Evolutionary conservation across 1,140 invertebrate genomes (phyloP), one percentile per base, ranked within the genome.

Genomic region (Saccostrea glomerata): DNA sequence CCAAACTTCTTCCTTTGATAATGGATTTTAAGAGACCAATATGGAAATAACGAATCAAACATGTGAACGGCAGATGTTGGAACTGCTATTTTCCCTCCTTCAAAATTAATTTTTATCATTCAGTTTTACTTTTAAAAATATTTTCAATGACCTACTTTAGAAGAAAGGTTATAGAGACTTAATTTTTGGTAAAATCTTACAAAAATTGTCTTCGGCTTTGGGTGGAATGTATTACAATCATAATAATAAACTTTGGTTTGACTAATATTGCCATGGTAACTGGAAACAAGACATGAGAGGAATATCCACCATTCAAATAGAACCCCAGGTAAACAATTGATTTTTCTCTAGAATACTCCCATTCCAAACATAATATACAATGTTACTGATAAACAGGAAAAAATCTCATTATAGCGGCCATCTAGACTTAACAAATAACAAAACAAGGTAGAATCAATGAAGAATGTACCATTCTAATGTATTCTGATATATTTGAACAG

Each of bases 241-340:
- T 30, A 77, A 30, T 36, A 77, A 13, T 17, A 36, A 77, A 77
- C 25, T n/a, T 73, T 30, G 70, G 70, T 36, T 77, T 77, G 25
- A 77, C 30, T 77, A 36, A 77, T 17, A 77, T 77, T 77, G 70
- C 25, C 70, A 77, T 77, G 70, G 70, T 84, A 84, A 84, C 40
- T 56, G 40, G 82, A 77, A 25, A 17, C 25, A 23, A 60, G 82
- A 66, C 36, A 89, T 86, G 88, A 86, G 88, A 89, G 84, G 88
- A 66, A 83, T 89, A 70, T 86, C 88, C 40, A 86, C 85, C n/a
- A 58, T 84, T 6, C 84, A 86, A 63, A 77, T 86, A 56, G 82
- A 85, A 86, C 82, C 83, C 58, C 83, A 89, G 82, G 86, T 87
- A 89, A 60, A 40, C 47, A 30, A 84, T 54, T 84, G 20, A 23